Conservation (phyloP, 1,140 invertebrate species). For the Galendromus occidentalis region DNA sequence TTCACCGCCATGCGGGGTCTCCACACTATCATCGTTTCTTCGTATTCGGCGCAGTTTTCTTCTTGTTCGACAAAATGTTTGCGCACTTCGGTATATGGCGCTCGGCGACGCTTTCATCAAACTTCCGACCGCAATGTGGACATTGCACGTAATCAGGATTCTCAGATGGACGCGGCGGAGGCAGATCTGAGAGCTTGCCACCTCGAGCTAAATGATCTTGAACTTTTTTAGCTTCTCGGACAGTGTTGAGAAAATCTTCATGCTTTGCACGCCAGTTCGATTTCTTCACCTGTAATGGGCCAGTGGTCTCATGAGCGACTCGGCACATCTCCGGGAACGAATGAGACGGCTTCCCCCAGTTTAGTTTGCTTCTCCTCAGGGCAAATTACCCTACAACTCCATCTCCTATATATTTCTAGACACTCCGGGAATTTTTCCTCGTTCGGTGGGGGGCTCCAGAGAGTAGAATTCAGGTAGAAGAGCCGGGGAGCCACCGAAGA, state of each 20-base stretch:
- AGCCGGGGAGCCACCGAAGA: too few relatives aligned
- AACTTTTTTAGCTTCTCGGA: slow-evolving; percentile 49
- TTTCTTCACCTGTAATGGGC: not conserved
- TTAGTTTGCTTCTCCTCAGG: too few relatives aligned
- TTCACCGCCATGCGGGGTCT: too few relatives aligned
- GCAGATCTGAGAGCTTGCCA: slow-evolving; percentile 61
- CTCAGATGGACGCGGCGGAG: slow-evolving; percentile 53
- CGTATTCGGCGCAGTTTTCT: not conserved
- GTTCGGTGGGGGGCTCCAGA: too few relatives aligned
- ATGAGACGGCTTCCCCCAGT: too few relatives aligned
- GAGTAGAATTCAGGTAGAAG: too few relatives aligned
- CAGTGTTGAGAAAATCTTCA: not conserved
- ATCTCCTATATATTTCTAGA: too few relatives aligned
- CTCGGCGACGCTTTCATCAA: slow-evolving; percentile 63
- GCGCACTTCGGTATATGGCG: slow-evolving; percentile 83
- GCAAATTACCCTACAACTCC: too few relatives aligned
- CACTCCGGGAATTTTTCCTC: too few relatives aligned
- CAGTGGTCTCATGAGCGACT: not conserved
- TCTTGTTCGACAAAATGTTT: slow-evolving; percentile 58
- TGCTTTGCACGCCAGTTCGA: slow-evolving; percentile 5
- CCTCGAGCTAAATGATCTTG: slow-evolving; percentile 61
- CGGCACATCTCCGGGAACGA: too few relatives aligned
- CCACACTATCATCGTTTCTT: too few relatives aligned
- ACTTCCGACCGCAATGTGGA: slow-evolving; percentile 67
- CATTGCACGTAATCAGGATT: slow-evolving; percentile 66